Evolutionary conservation across 2,888 invertebrate species (phyloP).

Genomic region (Drosophila borborema): DNA sequence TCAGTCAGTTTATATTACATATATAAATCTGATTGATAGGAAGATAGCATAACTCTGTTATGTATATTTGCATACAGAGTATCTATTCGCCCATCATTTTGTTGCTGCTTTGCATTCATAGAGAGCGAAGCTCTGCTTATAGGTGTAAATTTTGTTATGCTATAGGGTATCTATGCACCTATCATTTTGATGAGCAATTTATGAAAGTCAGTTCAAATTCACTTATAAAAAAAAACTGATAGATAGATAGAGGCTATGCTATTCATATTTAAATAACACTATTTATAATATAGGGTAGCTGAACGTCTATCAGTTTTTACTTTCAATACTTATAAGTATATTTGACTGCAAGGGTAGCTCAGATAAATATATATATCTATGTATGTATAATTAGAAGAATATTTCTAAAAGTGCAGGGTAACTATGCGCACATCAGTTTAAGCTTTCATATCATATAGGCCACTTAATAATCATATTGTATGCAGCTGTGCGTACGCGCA

Average conservation of each 20-base stretch:
- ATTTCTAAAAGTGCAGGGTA: neutral
- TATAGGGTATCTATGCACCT: too few relatives aligned
- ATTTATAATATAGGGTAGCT: neutral
- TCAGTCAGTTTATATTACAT: too few relatives aligned
- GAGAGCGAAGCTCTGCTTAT: too few relatives aligned
- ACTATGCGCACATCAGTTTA: neutral
- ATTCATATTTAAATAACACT: neutral
- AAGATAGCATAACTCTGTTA: too few relatives aligned
- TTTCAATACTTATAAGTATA: too few relatives aligned
- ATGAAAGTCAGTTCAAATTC: too few relatives aligned
- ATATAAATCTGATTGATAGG: too few relatives aligned
- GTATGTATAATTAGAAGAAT: neutral
- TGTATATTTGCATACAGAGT: too few relatives aligned
- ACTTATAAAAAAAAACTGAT: too few relatives aligned
- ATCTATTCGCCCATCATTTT: neutral
- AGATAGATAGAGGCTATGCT: neutral
- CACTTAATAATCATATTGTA: conserved; percentile 39
- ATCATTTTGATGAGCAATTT: too few relatives aligned
- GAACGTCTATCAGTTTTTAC: neutral
- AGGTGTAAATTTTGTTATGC: too few relatives aligned
- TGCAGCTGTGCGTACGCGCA: conserved; percentile 16
- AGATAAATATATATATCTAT: neutral
- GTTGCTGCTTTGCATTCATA: too few relatives aligned
- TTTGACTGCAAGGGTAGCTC: neutral
- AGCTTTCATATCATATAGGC: conserved; percentile 1